phyloP scores from a whole-genome alignment of 2,113 vertebrate species.

The Gopherus evgoodei region DNA sequence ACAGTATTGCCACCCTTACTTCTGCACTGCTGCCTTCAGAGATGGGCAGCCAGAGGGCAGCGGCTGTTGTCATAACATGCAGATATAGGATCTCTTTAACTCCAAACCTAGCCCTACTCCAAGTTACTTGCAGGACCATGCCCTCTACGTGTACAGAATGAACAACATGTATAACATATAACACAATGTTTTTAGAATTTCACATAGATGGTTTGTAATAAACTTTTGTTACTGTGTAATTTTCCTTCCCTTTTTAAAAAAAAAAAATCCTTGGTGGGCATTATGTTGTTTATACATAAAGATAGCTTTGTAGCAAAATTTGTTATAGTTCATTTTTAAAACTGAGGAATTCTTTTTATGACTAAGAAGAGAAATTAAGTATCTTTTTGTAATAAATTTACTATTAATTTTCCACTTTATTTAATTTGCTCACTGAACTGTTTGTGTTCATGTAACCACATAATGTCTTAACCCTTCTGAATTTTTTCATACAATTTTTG shows the following conservation, averaged over 20 bases:
- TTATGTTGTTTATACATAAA: slow-evolving; percentile 59
- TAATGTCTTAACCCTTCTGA: slow-evolving; percentile 47
- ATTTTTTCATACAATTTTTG: slow-evolving; percentile 27
- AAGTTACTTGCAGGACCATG: background rate
- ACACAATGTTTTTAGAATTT: background rate
- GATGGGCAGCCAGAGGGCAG: no score
- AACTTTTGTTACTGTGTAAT: background rate
- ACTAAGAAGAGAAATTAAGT: slow-evolving; percentile 68
- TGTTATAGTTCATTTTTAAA: slow-evolving; percentile 74
- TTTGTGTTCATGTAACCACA: slow-evolving; percentile 46
- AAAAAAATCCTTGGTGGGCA: background rate
- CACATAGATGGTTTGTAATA: background rate
- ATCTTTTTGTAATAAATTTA: slow-evolving; percentile 63
- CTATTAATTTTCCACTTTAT: slow-evolving; percentile 70
- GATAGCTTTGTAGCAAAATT: slow-evolving; percentile 66
- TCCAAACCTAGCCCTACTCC: background rate
- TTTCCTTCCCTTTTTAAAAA: background rate
- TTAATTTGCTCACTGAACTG: slow-evolving; percentile 52
- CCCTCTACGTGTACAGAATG: background rate
- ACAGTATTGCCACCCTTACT: no score
- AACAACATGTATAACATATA: background rate
- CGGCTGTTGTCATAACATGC: background rate
- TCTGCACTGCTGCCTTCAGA: no score
- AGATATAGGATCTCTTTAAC: background rate
- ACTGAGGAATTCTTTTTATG: slow-evolving; percentile 68